These are phyloP conservation scores for Ptiloglossa arizonensis DNA, from an alignment of 1,140 invertebrate species.

Conservation along the genomic window DNA sequence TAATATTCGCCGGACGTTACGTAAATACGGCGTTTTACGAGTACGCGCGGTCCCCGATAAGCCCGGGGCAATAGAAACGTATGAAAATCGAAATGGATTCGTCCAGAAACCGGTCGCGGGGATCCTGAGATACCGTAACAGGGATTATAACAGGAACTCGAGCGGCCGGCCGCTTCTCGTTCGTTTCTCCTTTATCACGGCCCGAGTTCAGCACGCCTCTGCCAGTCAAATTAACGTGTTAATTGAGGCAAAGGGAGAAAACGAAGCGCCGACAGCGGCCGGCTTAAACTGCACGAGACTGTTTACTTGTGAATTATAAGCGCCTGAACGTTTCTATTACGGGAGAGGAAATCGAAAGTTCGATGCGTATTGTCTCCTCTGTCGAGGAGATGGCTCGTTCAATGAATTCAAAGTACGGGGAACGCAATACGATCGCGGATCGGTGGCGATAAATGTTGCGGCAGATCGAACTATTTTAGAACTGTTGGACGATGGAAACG, in stretches of 20 bases:
- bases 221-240: conserved; percentile 53
- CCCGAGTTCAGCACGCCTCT: conserved; percentile 38
- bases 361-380: too few relatives aligned
- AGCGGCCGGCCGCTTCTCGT: conserved; percentile 25
- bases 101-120: conserved; percentile 29
- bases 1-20: conserved; percentile 51
- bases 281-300: background rate
- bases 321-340: background rate
- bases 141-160: conserved; percentile 44
- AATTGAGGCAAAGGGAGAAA: conserved; percentile 45
- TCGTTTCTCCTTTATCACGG: conserved; percentile 50
- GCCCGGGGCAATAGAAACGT: conserved; percentile 42
- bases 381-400: too few relatives aligned
- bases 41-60: conserved; percentile 29
- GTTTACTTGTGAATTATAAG: conserved; percentile 25
- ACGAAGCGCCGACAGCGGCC: conserved; percentile 6
- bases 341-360: background rate
- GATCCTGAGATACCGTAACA: conserved; percentile 39
- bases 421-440: too few relatives aligned
- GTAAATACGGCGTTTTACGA: conserved; percentile 49
- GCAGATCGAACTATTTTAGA: too few relatives aligned
- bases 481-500: too few relatives aligned
- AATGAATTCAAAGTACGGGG: too few relatives aligned
- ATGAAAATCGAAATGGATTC: conserved; percentile 49
- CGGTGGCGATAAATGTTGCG: too few relatives aligned